Evolutionary conservation across 2,797 vertebrate species (phyloP).

Genomic region (Gila robusta): DNA sequence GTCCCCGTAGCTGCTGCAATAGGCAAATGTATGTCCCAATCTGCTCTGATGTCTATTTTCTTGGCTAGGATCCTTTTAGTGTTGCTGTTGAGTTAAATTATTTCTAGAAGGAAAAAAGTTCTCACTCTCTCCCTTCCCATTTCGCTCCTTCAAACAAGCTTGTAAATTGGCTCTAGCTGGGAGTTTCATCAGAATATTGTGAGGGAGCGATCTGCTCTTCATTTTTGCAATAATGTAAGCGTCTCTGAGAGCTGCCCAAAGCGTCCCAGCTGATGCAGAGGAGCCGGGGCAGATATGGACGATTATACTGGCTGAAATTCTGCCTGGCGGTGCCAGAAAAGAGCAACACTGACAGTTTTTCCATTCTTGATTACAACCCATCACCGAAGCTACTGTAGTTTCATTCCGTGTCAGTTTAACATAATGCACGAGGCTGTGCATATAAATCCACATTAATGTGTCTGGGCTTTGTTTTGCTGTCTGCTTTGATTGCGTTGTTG

Average conservation of each 20-base stretch:
- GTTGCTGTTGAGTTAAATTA: conserved; percentile 16
- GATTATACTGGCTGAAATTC: conserved; percentile 29
- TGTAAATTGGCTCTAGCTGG: conserved; percentile 21
- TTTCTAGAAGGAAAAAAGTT: neutral
- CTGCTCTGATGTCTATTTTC: neutral
- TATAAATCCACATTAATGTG: conserved; percentile 32
- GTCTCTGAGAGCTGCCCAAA: conserved; percentile 9
- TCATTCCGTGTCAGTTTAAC: conserved; percentile 21
- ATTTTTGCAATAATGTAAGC: conserved; percentile 44
- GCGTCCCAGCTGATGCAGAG: neutral
- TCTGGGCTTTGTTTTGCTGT: conserved; percentile 17
- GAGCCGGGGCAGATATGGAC: conserved; percentile 2
- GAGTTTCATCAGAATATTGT: conserved; percentile 46
- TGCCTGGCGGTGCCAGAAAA: conserved; percentile 21
- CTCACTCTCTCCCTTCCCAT: conserved; percentile 8
- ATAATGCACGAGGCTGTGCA: conserved; percentile 6
- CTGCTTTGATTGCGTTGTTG: conserved; percentile 31
- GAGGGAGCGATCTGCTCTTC: conserved; percentile 28
- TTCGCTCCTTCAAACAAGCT: conserved; percentile 21
- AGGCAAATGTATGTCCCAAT: neutral
- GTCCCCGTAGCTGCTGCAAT: neutral
- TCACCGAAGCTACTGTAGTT: conserved; percentile 20
- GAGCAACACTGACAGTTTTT: conserved; percentile 26
- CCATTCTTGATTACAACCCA: conserved; percentile 33
- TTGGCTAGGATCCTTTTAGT: neutral